Conservation (phyloP, 2,797 vertebrate genomes). For the Urosaurus nigricauda region DNA sequence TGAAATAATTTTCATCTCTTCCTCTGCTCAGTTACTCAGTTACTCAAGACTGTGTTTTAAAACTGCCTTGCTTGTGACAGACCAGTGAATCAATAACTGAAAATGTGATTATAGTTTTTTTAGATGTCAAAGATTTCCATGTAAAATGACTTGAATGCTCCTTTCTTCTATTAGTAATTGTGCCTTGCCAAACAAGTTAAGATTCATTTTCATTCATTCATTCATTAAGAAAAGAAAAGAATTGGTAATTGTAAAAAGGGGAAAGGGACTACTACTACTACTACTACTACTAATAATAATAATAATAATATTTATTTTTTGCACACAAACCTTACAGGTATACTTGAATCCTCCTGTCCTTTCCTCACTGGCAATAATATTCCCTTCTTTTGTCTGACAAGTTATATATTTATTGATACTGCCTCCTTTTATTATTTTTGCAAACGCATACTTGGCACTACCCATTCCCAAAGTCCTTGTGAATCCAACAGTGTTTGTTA, state of each 20-base stretch:
- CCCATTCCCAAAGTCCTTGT: not conserved
- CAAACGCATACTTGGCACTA: not conserved
- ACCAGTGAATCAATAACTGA: slow-evolving; percentile 51
- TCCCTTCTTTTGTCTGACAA: not conserved
- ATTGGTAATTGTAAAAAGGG: not conserved
- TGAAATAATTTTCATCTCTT: slow-evolving; percentile 63
- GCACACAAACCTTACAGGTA: not conserved
- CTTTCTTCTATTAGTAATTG: not conserved
- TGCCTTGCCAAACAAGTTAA: not conserved
- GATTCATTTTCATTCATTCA: not conserved
- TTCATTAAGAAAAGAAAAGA: no score
- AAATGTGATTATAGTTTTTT: not conserved
- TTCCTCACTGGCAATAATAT: not conserved
- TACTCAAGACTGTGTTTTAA: slow-evolving; percentile 38
- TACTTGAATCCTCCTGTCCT: not conserved
- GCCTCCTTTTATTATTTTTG: not conserved
- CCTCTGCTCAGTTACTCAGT: slow-evolving; percentile 63
- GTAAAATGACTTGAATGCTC: not conserved
- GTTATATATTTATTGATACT: not conserved
- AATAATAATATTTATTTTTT: no score
- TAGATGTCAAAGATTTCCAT: not conserved
- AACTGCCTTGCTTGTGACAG: slow-evolving; percentile 40
- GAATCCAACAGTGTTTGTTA: not conserved
- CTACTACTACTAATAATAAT: no score
- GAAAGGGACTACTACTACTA: not conserved